phyloP scores from a whole-genome alignment of 1,140 invertebrate species.

The Dendroctonus valens region DNA sequence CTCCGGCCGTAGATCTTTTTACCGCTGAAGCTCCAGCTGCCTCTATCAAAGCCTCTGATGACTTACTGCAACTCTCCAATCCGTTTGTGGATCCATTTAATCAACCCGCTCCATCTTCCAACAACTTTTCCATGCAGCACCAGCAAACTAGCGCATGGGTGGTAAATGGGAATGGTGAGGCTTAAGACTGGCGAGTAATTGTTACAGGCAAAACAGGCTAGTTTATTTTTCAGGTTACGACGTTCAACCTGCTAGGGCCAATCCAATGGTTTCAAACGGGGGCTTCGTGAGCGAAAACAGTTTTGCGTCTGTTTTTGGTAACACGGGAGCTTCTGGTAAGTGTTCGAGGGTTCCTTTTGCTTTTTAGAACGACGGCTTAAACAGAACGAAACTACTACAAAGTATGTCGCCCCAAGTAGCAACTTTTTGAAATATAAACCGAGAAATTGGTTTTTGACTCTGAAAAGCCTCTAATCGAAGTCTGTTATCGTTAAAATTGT shows the following conservation, averaged over 20 bases:
- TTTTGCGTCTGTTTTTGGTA: conserved; percentile 82
- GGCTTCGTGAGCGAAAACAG: conserved; percentile 81
- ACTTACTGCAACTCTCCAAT: conserved; percentile 84
- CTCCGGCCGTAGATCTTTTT: conserved; percentile 75
- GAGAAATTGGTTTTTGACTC: too few relatives aligned
- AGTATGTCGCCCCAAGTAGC: too few relatives aligned
- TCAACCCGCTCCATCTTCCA: conserved; percentile 45
- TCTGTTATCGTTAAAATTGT: too few relatives aligned
- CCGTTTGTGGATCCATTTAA: conserved; percentile 88
- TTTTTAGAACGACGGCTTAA: too few relatives aligned
- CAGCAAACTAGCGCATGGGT: conserved; percentile 63
- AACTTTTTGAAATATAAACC: too few relatives aligned
- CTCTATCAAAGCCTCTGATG: conserved; percentile 74
- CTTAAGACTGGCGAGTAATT: background rate
- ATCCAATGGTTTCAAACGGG: conserved; percentile 52
- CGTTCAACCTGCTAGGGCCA: conserved; percentile 9
- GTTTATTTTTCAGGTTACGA: conserved; percentile 18
- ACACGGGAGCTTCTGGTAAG: conserved; percentile 70
- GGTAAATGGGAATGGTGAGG: conserved; percentile 65
- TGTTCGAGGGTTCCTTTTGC: conserved; percentile 3
- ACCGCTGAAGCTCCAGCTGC: conserved; percentile 48
- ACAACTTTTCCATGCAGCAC: conserved; percentile 43
- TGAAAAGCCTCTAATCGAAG: too few relatives aligned
- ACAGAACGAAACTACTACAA: too few relatives aligned
- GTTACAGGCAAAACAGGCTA: background rate